Base-by-base conservation (phyloP, 1,140 invertebrate species). In the Yoshiicerus persimilis region DNA sequence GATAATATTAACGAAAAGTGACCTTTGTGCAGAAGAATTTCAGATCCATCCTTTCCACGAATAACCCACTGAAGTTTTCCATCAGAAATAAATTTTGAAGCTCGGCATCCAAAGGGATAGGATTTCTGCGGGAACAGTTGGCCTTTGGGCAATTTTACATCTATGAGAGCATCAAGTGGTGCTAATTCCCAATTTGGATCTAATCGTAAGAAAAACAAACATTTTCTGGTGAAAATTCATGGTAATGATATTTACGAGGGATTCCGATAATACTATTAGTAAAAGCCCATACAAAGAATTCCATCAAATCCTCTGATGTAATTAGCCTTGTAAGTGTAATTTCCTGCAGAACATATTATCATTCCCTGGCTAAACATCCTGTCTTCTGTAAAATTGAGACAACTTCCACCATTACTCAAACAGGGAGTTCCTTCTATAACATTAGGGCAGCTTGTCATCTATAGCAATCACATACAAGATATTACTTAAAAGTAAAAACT, bases 21-120 rank as follows among this genome's bases (percentile, higher is more conserved):
- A 88, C 87, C 85, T 86, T 88, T 88, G 36, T 88, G 87, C 10
- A 88, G 27, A 3, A 88, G 32, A 77, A 88, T 88, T 88, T 88
- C 87, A 27, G 87, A 88, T 3, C 87, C 87, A 56, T 88, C 87
- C 36, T 86, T 88, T 47, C 87, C 87, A 32, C 87, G n/a, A 5
- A 88, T 88, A 25, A 88, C 84, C 87, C 87, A 88, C 47, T 88
- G 87, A 11, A 88, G n/a, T 39, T 16, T 86, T 75, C 87, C 87
- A 86, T 88, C 87, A 5, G 87, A 88, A 86, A 88, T 88, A 38
- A 86, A 88, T 66, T 27, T 38, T 23, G 87, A 27, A 32, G 87
- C 83, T 41, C 27, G 62, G 30, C 87, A 88, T 2, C 87, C 87
- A 80, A 88, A 88, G 11, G 87, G 84, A 47, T 88, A 88, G 11